A percentile compares a stretch with the other conserved stretches of the same genome.
Conservation (phyloP, 2,113 vertebrate genomes). For the Chinchilla lanigera region DNA sequence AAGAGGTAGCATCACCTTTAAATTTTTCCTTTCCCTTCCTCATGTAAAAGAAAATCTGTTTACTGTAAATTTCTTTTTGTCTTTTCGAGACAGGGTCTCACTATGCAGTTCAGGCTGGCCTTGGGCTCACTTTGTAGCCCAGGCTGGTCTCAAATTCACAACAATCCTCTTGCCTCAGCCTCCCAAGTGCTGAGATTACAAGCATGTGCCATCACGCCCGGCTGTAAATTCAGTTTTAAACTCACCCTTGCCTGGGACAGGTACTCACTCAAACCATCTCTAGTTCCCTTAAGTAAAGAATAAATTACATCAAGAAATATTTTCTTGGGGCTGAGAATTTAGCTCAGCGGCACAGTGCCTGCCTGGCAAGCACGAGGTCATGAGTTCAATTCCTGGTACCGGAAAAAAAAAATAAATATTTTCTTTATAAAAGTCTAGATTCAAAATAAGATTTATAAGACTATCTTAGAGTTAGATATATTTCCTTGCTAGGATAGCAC, state of each 20-base stretch:
- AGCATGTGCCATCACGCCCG: no score
- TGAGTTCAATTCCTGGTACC: no score
- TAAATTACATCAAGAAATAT: constrained; percentile 12
- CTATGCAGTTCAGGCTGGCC: no score
- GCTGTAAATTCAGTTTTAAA: constrained; percentile 35
- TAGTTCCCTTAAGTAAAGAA: constrained; percentile 47
- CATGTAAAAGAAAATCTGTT: constrained; percentile 20
- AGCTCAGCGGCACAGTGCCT: no score
- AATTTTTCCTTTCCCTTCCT: neutral
- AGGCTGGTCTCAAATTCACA: no score
- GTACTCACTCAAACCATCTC: neutral
- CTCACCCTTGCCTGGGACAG: neutral
- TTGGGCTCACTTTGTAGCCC: no score
- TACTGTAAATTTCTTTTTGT: neutral
- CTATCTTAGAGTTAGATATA: neutral
- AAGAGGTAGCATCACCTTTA: neutral
- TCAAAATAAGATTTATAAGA: constrained; percentile 48
- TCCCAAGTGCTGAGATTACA: no score
- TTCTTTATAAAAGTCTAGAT: constrained; percentile 2
- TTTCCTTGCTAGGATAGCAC: neutral
- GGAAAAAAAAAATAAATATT: no score
- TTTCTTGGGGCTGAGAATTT: no score
- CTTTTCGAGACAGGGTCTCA: no score
- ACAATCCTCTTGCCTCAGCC: no score
- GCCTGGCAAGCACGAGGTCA: no score